phyloP scores from a whole-genome alignment of 2,797 vertebrate species.

The Australoheros facetus region DNA sequence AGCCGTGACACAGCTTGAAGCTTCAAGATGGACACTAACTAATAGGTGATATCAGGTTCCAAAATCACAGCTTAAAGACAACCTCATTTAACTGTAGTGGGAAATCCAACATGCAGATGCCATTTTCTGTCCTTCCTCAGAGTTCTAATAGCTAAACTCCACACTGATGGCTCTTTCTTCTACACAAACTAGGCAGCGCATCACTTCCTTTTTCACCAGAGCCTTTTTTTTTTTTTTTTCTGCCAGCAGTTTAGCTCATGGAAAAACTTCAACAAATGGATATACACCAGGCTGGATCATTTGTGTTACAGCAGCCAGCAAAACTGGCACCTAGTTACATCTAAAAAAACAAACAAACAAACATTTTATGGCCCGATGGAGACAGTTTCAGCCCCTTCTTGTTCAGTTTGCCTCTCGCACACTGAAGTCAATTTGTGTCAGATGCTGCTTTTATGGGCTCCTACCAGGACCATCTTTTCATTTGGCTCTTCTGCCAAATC shows the following conservation, averaged over 20 bases:
- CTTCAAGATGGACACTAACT: background rate
- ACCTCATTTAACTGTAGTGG: no score
- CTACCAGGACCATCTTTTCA: background rate
- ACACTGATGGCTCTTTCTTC: background rate
- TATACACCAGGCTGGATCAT: background rate
- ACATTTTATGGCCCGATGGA: conserved; percentile 6
- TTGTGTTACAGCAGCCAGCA: background rate
- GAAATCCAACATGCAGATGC: background rate
- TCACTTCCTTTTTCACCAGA: background rate
- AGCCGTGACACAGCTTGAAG: background rate
- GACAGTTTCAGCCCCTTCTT: background rate
- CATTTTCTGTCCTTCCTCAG: background rate
- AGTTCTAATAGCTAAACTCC: no score
- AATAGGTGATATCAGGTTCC: no score
- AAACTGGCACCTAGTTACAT: conserved; percentile 13
- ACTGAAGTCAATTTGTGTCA: background rate
- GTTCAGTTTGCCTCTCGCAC: background rate
- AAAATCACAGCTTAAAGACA: no score
- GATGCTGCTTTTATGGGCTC: background rate
- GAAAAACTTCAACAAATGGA: background rate
- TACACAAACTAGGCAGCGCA: background rate
- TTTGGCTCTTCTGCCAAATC: background rate
- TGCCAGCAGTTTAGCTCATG: background rate
- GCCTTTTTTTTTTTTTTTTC: background rate
- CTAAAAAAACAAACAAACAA: background rate